phyloP scores from a whole-genome alignment of 2,113 vertebrate species.

The Regulus satrapa region DNA sequence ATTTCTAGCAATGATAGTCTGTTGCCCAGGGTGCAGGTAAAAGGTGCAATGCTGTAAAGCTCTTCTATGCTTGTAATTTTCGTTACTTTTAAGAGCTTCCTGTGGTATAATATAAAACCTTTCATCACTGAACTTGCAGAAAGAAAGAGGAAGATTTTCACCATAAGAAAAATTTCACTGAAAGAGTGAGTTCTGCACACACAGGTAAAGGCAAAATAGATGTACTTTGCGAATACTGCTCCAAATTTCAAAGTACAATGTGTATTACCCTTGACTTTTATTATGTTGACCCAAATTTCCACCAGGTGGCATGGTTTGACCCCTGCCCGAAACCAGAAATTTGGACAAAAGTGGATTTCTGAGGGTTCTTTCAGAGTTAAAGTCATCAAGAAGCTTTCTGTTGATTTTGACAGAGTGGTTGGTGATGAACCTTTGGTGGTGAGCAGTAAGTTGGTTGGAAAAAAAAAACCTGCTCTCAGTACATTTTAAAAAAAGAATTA shows the following conservation, averaged over 20 bases:
- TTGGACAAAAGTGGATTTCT: neutral
- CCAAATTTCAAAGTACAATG: neutral
- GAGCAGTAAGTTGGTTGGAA: neutral
- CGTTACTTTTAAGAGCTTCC: neutral
- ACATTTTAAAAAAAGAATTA: neutral
- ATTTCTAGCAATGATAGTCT: neutral
- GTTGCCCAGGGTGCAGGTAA: neutral
- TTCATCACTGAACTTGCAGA: neutral
- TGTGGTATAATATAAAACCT: neutral
- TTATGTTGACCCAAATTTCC: neutral
- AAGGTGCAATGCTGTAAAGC: neutral
- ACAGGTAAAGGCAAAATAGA: neutral
- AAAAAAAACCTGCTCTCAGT: neutral
- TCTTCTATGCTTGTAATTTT: neutral
- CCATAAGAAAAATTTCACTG: neutral
- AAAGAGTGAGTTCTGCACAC: neutral
- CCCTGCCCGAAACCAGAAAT: neutral
- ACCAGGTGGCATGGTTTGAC: constrained; percentile 10
- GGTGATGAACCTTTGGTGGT: neutral
- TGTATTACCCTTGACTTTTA: neutral
- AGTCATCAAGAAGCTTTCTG: neutral
- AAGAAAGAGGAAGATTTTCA: neutral
- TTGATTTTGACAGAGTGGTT: neutral
- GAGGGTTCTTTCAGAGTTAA: neutral
- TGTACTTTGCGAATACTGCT: neutral